These are phyloP conservation scores for Palythoa caribaeorum DNA, from an alignment of 92 coral and sea anemone genomes.

Conservation along the genomic window DNA sequence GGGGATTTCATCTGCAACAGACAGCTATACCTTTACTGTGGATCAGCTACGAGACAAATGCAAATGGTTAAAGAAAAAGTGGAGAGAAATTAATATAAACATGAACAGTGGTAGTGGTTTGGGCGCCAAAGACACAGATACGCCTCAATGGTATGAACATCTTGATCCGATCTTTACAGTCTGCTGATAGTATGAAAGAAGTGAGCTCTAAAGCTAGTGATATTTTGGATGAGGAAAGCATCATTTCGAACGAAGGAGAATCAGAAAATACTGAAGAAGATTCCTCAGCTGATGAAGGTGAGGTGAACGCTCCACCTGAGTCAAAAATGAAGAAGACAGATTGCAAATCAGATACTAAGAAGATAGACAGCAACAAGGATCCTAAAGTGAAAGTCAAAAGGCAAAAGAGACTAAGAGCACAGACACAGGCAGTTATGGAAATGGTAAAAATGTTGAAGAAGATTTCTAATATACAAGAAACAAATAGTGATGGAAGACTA, in stretches of 20 bases:
- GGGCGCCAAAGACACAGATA: constrained; percentile 21
- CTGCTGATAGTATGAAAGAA: background rate
- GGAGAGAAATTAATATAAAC: constrained; percentile 12
- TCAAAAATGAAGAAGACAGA: constrained; percentile 27
- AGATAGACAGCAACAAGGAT: background rate
- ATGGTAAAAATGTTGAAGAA: constrained; percentile 22
- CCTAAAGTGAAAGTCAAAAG: constrained; percentile 19
- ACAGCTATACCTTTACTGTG: constrained; percentile 25
- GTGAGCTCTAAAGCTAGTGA: constrained; percentile 18
- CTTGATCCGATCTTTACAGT: constrained; percentile 30
- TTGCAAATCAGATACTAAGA: constrained; percentile 24
- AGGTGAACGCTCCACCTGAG: background rate
- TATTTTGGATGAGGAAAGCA: constrained; percentile 28
- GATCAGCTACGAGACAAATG: constrained; percentile 28
- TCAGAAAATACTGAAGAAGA: background rate
- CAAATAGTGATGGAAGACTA: constrained; percentile 23
- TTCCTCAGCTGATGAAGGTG: background rate
- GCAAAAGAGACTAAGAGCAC: background rate
- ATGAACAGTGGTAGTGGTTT: constrained; percentile 21
- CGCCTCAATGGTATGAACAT: constrained; percentile 13
- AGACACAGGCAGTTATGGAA: constrained; percentile 35
- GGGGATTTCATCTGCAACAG: constrained; percentile 24
- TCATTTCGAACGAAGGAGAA: constrained; percentile 14
- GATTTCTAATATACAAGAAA: constrained; percentile 14
- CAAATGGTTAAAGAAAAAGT: constrained; percentile 44